These are phyloP conservation scores for Paralinhomoeus sp. DNA, from an alignment of 2,888 invertebrate species.

Conservation along the genomic window DNA sequence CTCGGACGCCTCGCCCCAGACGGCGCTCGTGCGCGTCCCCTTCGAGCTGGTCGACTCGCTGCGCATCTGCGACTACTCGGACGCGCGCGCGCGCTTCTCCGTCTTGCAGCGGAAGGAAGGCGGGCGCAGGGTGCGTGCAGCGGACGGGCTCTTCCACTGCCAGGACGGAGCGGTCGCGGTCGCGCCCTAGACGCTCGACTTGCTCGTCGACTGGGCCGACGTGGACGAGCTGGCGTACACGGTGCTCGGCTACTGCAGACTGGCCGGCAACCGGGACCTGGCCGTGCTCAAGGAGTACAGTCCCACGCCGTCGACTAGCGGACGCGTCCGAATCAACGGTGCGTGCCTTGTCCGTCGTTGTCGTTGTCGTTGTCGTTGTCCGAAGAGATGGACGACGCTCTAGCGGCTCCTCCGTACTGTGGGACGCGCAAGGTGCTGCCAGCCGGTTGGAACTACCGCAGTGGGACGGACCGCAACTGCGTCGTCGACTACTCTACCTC, in stretches of 20 bases:
- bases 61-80: constrained; percentile 10
- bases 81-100: constrained; percentile 10
- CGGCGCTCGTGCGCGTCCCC: constrained; percentile 12
- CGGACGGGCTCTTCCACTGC: background rate
- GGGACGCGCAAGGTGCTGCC: constrained; percentile 15
- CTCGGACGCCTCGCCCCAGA: background rate
- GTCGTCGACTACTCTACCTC: too few species aligned
- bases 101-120: constrained; percentile 11
- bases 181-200: constrained; percentile 19
- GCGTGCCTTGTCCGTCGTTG: background rate
- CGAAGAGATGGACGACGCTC: background rate
- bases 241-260: constrained; percentile 25
- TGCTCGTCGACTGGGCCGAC: constrained; percentile 28
- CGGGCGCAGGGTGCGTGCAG: background rate
- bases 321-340: background rate
- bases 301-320: background rate
- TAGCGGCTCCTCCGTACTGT: constrained; percentile 15
- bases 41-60: constrained; percentile 13
- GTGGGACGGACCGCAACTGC: too few species aligned
- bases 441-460: constrained; percentile 21
- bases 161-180: background rate
- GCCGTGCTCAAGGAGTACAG: too few species aligned
- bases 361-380: background rate
- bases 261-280: constrained; percentile 6
- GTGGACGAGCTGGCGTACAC: constrained; percentile 27